phyloP scores from a whole-genome alignment of 1,140 invertebrate genomes.

The Tribolium madens region DNA sequence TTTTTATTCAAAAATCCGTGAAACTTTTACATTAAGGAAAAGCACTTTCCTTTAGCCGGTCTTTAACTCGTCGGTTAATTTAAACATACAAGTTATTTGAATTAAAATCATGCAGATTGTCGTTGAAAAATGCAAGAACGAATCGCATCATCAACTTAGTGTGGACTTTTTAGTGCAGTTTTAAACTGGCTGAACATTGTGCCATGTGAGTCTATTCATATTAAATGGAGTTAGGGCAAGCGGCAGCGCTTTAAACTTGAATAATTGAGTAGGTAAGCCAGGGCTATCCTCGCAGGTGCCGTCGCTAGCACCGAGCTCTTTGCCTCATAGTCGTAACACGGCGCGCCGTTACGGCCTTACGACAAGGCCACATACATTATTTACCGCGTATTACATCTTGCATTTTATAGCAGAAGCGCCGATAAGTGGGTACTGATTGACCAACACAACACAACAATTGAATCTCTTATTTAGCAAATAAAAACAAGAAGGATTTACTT shows the following conservation, averaged over 20 bases:
- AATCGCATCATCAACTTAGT: constrained; percentile 42
- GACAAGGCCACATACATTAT: constrained; percentile 53
- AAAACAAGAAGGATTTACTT: too few species aligned
- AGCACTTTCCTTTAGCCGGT: background rate
- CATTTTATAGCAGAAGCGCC: constrained; percentile 50
- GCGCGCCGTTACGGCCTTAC: constrained; percentile 42
- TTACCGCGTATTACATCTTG: constrained; percentile 58
- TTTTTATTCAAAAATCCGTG: constrained; percentile 17
- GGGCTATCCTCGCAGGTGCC: constrained; percentile 61
- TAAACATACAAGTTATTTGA: background rate
- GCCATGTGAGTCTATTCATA: constrained; percentile 62
- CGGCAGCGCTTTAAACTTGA: constrained; percentile 61
- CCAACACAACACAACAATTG: background rate
- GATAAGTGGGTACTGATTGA: constrained; percentile 50
- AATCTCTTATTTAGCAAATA: background rate
- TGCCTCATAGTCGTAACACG: constrained; percentile 42
- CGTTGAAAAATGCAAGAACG: constrained; percentile 31
- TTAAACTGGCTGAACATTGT: constrained; percentile 57
- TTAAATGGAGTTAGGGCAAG: constrained; percentile 62
- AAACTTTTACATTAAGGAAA: constrained; percentile 19
- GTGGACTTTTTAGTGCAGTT: constrained; percentile 43
- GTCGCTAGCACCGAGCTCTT: constrained; percentile 55
- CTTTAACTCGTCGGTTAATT: constrained; percentile 12
- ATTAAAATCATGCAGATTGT: background rate
- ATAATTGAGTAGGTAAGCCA: constrained; percentile 60